These are phyloP conservation scores for Schizaphis graminum DNA, from an alignment of 2,888 invertebrate species.

Conservation along the genomic window DNA sequence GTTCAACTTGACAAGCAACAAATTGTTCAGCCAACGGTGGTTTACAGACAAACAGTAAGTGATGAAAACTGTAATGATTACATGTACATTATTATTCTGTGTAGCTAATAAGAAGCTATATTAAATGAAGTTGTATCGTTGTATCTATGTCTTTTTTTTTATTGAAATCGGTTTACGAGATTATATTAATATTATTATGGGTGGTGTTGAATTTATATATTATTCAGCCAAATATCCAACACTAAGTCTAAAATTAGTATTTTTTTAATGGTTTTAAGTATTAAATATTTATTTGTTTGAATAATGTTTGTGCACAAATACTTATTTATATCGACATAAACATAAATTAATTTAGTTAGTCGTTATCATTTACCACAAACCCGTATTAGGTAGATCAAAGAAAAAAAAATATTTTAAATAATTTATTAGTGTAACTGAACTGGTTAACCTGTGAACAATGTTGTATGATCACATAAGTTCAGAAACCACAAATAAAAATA, in stretches of 20 bases:
- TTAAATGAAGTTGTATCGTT: too few relatives aligned
- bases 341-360: too few relatives aligned
- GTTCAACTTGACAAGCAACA: slow-evolving; percentile 57
- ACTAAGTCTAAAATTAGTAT: not conserved
- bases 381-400: not conserved
- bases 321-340: not conserved
- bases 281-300: not conserved
- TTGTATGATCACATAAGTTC: too few relatives aligned
- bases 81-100: not conserved
- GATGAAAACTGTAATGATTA: not conserved
- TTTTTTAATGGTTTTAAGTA: not conserved
- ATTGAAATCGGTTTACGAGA: not conserved
- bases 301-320: not conserved
- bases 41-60: slow-evolving; percentile 59
- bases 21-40: slow-evolving; percentile 62
- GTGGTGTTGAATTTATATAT: not conserved
- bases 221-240: not conserved
- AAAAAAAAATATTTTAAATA: not conserved
- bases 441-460: too few relatives aligned
- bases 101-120: not conserved
- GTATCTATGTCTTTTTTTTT: not conserved
- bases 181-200: not conserved
- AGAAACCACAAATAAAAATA: too few relatives aligned
- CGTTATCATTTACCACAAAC: not conserved
- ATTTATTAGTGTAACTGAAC: too few relatives aligned